Base-by-base conservation (phyloP, 2,797 vertebrate species). In the Spatula versicolor region DNA sequence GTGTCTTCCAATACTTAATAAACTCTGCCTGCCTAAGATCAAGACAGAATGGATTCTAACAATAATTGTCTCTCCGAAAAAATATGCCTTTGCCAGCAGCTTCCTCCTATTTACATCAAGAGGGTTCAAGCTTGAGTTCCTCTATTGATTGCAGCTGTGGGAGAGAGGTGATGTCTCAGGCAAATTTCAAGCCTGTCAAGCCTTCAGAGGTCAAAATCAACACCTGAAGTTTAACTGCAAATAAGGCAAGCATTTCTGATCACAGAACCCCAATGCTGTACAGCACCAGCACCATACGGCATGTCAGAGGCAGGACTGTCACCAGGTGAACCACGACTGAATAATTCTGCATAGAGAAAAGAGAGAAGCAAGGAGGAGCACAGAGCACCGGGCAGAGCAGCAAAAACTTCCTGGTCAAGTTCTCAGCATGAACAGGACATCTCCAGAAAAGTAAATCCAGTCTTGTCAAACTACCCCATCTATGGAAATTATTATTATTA, bases 291-390 rank as follows among this genome's bases (percentile, higher is more conserved):
- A 2, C 0, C 23, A 11, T 2, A 23, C 0, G 11, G 7, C 55
- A 25, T 1, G 3, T 3, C 19, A 45, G 0, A 22, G 43, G 13
- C 52, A 60, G 63, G 63, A 31, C 14, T 2, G 4, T 1, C 8
- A 2, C 14, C 2, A 3, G 12, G 22, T 11, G 63, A 50, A 21
- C 11, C 1, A 10, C 3, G 2, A 12, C 25, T 0, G 39, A 50
- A 5, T 1, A 12, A 25, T 33, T 31, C 37, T 15, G 6, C 35
- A 14, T 0, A 1, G 46, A 43, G 41, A 18, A 18, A 1, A 4
- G 41, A 28, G 54, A 41, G 45, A 5, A 2, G 3, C 4, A 4
- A 11, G 35, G 9, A 6, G 0, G 28, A 50, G 55, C 48, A 6
- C 45, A 3, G 14, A 33, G 60, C 19, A 2, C 13, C 59, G n/a